Base-by-base conservation (phyloP, 2,113 vertebrate genomes). In the Sitta europaea region DNA sequence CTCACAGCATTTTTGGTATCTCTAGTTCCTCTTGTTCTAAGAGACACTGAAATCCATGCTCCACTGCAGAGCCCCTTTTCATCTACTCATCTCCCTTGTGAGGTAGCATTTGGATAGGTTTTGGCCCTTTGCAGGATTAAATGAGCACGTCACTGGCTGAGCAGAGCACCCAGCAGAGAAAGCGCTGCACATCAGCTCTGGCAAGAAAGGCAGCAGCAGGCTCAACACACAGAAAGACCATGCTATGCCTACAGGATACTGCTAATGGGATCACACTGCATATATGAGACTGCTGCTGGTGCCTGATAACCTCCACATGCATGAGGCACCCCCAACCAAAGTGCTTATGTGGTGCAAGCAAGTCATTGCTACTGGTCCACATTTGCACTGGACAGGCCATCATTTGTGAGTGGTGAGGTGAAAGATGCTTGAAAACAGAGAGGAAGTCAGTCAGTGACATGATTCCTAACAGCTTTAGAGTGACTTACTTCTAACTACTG, bases 141-240 rank as follows among this genome's bases (percentile, higher is more conserved):
- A 70, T 33, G 50, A 31, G 8, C 3, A 4, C 1, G 15, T 33
- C 31, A 11, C 14, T 12, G 35, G 24, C 45, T 11, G 45, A 47
- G 29, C 4, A 13, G 54, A 62, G 47, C 24, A 36, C 8, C 20
- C 22, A 42, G 38, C 21, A 47, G 36, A 43, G n/a, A 66, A 51
- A 53, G 33, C 6, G 2, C 28, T 5, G 2, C 1, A 1, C 1
- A 1, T 9, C 48, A 40, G 43, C 71, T 47, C 11, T 5, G 3
- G 11, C n/a, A 10, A 80, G 43, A 42, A 42, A 8, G 19, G 22
- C 2, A 59, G 40, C n/a, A 63, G 45, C 35, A 76, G 23, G 24
- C 17, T n/a, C n/a, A 48, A 13, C 29, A 11, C 1, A 4, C 48
- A 36, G 29, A 78, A 43, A 7, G 25, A 22, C n/a, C 58, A 35